These are phyloP conservation scores for Cotesia typhae DNA, from an alignment of 1,140 invertebrate species.

Conservation along the genomic window DNA sequence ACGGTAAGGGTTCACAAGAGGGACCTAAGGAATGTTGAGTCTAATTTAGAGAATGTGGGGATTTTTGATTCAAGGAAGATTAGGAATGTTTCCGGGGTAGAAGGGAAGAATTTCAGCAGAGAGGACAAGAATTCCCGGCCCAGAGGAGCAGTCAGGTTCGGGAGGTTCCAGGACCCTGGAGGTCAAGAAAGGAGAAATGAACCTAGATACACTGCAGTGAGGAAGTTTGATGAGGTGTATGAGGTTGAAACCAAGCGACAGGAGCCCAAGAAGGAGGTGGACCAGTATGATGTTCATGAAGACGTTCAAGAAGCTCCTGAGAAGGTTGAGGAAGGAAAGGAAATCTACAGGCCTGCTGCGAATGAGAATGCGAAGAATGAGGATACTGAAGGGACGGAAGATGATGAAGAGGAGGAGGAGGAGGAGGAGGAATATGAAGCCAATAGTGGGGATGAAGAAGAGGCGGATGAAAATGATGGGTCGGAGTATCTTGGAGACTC, in stretches of 20 bases:
- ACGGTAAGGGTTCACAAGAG: slow-evolving; percentile 42
- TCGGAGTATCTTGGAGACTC: slow-evolving; percentile 9
- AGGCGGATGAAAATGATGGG: background rate
- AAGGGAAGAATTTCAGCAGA: too few relatives aligned
- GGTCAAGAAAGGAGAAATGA: slow-evolving; percentile 44
- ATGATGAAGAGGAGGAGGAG: background rate
- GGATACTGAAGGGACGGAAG: background rate
- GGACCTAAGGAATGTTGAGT: slow-evolving; percentile 29
- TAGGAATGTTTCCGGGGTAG: too few relatives aligned
- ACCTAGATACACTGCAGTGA: background rate
- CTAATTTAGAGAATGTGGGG: slow-evolving; percentile 6
- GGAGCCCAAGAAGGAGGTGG: too few relatives aligned
- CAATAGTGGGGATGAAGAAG: slow-evolving; percentile 9
- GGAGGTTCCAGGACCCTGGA: slow-evolving; percentile 7
- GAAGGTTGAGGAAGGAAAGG: background rate
- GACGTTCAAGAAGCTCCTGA: background rate
- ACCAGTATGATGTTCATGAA: slow-evolving; percentile 19
- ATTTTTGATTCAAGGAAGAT: too few relatives aligned
- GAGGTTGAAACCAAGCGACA: too few relatives aligned
- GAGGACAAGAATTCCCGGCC: too few relatives aligned
- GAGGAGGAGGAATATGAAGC: background rate
- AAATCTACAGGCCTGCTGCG: background rate
- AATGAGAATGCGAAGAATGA: background rate
- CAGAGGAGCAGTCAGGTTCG: slow-evolving; percentile 45
- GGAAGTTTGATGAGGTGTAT: slow-evolving; percentile 2